These are phyloP conservation scores for Tetragonisca angustula DNA, from an alignment of 2,888 invertebrate species.

Conservation along the genomic window DNA sequence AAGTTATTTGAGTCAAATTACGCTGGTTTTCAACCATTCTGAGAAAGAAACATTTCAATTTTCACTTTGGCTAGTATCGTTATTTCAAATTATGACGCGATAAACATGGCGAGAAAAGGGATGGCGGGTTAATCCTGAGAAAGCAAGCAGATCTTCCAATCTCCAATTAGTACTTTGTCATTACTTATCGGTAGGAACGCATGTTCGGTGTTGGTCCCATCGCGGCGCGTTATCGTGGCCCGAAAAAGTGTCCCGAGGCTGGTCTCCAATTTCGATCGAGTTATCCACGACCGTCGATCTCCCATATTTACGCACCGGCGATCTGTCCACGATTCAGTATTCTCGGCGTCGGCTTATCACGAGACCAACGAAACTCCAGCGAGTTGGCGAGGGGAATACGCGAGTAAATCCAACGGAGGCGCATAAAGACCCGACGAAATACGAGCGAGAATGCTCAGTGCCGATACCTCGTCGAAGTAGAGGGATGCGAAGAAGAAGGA, in stretches of 20 bases:
- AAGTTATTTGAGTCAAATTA: too few species aligned
- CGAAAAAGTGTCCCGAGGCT: slow-evolving; percentile 13
- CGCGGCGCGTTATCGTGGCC: slow-evolving; percentile 19
- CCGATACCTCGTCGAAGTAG: slow-evolving; percentile 61
- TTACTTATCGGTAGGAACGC: slow-evolving; percentile 25
- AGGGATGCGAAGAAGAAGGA: slow-evolving; percentile 25
- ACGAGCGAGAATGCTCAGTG: slow-evolving; percentile 62
- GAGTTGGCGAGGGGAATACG: slow-evolving; percentile 21
- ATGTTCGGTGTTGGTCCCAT: slow-evolving; percentile 7
- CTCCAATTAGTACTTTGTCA: slow-evolving; percentile 29
- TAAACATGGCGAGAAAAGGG: neutral
- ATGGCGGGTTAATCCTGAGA: neutral
- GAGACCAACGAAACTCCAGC: slow-evolving; percentile 27
- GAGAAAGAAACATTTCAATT: neutral
- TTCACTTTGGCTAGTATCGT: neutral
- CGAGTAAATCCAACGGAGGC: slow-evolving; percentile 64
- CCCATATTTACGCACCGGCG: slow-evolving; percentile 58
- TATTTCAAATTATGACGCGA: neutral
- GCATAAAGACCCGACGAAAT: slow-evolving; percentile 71
- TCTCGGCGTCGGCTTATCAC: slow-evolving; percentile 47
- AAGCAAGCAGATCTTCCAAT: neutral
- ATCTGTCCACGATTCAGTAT: slow-evolving; percentile 45
- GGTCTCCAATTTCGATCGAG: slow-evolving; percentile 65
- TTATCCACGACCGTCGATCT: slow-evolving; percentile 55
- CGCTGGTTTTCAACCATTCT: neutral